A percentile compares a stretch with the other conserved stretches of the same genome.
Evolutionary conservation across 2,113 vertebrate genomes (phyloP).

Genomic region (Ciconia stormi): DNA sequence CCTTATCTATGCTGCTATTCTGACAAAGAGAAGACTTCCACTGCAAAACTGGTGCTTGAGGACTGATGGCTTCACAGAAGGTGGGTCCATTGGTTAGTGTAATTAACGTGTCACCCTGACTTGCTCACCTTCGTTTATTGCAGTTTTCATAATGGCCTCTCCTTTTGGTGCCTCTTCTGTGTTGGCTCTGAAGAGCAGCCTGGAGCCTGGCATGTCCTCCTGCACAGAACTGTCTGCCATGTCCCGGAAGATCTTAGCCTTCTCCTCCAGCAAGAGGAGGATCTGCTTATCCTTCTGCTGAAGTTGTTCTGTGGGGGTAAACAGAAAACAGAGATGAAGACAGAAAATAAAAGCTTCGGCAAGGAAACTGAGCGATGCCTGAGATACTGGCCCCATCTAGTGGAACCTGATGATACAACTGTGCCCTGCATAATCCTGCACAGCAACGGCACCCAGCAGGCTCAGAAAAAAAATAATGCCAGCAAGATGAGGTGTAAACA

Average conservation of each 20-base stretch:
- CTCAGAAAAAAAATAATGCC: neutral
- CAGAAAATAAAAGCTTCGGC: neutral
- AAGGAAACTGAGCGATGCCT: neutral
- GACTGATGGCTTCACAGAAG: neutral
- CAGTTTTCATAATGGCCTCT: constrained; percentile 87
- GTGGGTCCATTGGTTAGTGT: neutral
- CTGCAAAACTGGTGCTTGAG: neutral
- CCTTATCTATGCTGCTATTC: neutral
- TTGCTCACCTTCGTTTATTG: constrained; percentile 89
- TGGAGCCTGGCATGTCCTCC: constrained; percentile 68
- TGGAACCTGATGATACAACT: neutral
- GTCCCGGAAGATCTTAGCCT: constrained; percentile 88
- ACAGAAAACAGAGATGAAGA: neutral
- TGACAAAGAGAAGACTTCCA: neutral
- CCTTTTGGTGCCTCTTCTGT: constrained; percentile 86
- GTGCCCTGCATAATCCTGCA: neutral
- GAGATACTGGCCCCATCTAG: constrained; percentile 48
- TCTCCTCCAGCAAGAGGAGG: constrained; percentile 88
- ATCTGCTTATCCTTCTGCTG: constrained; percentile 93
- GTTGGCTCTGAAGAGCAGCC: constrained; percentile 85
- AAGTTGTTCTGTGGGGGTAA: constrained; percentile 81
- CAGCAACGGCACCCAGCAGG: neutral
- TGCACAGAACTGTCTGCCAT: constrained; percentile 83
- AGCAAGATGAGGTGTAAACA: neutral
- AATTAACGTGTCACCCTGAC: neutral